Conservation (phyloP, 1,140 invertebrate genomes). For the Hycleus cichorii region DNA sequence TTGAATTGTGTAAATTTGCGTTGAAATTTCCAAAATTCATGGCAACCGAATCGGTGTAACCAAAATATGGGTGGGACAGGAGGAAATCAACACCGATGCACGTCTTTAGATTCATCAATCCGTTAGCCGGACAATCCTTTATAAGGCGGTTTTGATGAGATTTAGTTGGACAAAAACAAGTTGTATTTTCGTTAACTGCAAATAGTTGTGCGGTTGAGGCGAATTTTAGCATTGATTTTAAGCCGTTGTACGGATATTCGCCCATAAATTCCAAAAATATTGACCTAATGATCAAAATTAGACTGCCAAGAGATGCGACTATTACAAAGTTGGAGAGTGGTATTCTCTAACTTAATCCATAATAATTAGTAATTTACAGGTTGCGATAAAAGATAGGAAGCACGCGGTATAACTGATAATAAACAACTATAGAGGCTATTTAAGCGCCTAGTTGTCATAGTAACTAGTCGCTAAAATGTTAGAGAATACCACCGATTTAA, state of each 20-base stretch:
- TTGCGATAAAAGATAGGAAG: no score
- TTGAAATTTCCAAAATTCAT: neutral
- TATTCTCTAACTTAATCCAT: no score
- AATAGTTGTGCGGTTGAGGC: neutral
- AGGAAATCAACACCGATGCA: neutral
- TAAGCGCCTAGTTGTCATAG: no score
- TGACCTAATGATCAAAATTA: no score
- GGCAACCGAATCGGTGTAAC: neutral
- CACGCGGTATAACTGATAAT: no score
- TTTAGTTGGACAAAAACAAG: neutral
- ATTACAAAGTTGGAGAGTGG: no score
- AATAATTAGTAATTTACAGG: no score
- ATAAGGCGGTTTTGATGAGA: neutral
- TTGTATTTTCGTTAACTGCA: neutral
- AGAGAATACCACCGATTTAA: no score
- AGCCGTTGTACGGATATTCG: neutral
- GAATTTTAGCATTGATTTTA: neutral
- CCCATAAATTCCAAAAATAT: no score
- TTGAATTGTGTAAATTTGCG: neutral
- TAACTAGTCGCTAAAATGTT: no score
- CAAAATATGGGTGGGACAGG: neutral
- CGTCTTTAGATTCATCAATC: neutral
- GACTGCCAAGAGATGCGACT: no score
- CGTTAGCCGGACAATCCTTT: neutral
- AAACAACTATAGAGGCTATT: no score